Evolutionary conservation across 2,113 vertebrate genomes (phyloP), one percentile per base, ranked within the genome.

Genomic region (Actinemys pallida): DNA sequence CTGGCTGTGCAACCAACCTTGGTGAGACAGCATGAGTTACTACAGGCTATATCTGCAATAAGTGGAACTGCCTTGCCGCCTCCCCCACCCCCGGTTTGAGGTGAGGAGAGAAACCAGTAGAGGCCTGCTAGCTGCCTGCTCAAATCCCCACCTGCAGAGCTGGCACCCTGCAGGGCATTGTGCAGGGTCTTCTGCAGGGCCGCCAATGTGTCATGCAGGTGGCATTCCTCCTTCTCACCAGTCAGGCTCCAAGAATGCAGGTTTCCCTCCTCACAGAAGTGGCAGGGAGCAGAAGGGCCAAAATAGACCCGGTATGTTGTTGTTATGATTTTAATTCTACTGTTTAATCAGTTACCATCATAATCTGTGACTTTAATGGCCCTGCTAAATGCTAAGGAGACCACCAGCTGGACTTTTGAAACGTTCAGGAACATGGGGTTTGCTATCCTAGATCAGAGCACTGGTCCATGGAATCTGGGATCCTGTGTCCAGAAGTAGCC

Each of bases 401-500:
- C 72, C 62, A 90, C 59, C 12, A 80, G 50, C 52, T 42, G 87
- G 76, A 53, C 25, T 84, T 75, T 31, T 82, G 39, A 84, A 92
- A 52, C 1, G 20, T 1, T 39, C 53, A 3, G 0, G 1, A 79
- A 54, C 65, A 42, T 1, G 3, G 47, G 35, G 42, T 47, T 89
- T 62, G 42, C 84, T 49, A 72, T 53, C 65, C 84, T 80, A 76
- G 81, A 13, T 54, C 89, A 89, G 94, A 86, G 87, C 91, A 83
- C 47, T 8, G 39, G 10, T 35, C 90, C 87, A 42, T 0, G 3
- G 25, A 0, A 42, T 56, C 47, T 52, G 42, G 53, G 2, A 31
- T 6, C 42, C 35, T 0, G 0, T 19, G 82, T 81, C 20, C 65
- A 83, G 45, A 29, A 50, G 57, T 59, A 19, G 59, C 29, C 52